phyloP scores from a whole-genome alignment of 2,113 vertebrate species.

The Cettia cetti region DNA sequence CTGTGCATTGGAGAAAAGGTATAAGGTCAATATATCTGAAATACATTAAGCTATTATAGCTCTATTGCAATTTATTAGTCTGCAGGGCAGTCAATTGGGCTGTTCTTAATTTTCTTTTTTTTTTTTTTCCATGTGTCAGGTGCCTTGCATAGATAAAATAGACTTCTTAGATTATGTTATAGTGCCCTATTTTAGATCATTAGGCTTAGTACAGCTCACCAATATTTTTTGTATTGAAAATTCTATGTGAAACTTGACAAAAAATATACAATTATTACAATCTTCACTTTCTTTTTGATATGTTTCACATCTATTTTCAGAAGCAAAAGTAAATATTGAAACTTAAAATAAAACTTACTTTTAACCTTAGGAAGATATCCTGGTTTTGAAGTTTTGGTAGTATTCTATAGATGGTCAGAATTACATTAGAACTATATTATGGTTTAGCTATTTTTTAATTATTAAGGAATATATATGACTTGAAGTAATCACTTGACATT shows the following conservation, averaged over 20 bases:
- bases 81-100: neutral
- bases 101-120: neutral
- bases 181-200: neutral
- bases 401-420: neutral
- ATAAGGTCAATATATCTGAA: neutral
- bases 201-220: neutral
- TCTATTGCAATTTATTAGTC: neutral
- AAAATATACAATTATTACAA: neutral
- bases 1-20: slow-evolving; percentile 4
- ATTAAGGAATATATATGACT: neutral
- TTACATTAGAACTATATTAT: neutral
- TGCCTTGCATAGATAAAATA: neutral
- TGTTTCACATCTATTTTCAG: neutral
- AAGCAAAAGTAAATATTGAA: neutral
- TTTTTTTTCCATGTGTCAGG: neutral
- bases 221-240: neutral
- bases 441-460: neutral
- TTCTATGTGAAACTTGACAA: neutral
- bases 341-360: neutral
- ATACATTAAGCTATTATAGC: neutral
- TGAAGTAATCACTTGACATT: neutral
- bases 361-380: neutral
- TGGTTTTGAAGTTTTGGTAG: neutral
- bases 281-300: neutral
- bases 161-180: neutral